Conservation (phyloP, 2,888 invertebrate genomes). For the Molorchus minor region DNA sequence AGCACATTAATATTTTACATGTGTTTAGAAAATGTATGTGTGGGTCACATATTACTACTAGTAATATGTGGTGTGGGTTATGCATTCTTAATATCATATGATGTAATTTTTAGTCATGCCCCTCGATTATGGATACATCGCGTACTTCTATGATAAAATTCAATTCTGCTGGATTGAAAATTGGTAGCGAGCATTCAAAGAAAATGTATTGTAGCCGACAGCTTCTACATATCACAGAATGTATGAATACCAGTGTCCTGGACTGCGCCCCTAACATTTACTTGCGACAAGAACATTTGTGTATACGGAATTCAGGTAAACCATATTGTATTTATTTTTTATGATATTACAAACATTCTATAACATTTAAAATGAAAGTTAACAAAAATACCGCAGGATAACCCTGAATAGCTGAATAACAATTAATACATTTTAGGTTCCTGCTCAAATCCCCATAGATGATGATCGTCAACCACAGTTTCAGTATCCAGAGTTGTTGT, state of each 20-base stretch:
- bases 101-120: too few relatives aligned
- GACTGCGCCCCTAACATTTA: constrained; percentile 83
- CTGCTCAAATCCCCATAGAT: constrained; percentile 74
- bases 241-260: constrained; percentile 77
- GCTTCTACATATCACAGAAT: constrained; percentile 74
- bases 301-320: constrained; percentile 74
- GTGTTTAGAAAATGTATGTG: too few relatives aligned
- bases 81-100: too few relatives aligned
- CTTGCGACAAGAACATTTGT: constrained; percentile 82
- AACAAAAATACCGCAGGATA: too few relatives aligned
- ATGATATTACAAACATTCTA: too few relatives aligned
- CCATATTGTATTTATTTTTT: background rate
- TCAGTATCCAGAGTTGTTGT: constrained; percentile 78
- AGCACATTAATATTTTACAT: too few relatives aligned
- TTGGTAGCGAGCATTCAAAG: constrained; percentile 50
- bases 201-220: constrained; percentile 77
- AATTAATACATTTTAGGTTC: constrained; percentile 68
- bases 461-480: constrained; percentile 58
- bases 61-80: too few relatives aligned
- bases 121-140: constrained; percentile 56
- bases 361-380: too few relatives aligned
- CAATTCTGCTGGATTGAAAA: constrained; percentile 46
- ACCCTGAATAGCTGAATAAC: too few relatives aligned
- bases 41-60: too few relatives aligned
- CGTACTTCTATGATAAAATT: constrained; percentile 57